These are phyloP conservation scores for Propithecus coquereli DNA, from an alignment of 2,113 vertebrate species.

Conservation along the genomic window DNA sequence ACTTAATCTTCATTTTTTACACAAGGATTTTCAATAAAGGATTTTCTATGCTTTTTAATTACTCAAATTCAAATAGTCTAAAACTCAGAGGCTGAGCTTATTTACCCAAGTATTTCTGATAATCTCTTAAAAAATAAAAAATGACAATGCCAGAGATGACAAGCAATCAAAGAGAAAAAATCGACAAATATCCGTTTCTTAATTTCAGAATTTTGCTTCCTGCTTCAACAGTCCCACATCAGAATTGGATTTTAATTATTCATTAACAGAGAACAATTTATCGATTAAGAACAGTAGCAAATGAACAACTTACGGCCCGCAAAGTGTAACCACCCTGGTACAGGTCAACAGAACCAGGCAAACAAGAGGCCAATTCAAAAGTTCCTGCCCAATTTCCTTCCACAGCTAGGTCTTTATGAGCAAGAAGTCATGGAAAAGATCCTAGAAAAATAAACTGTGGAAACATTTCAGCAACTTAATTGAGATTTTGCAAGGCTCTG, in stretches of 20 bases:
- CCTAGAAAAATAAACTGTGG: constrained; percentile 87
- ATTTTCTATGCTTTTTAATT: neutral
- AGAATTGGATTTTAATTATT: constrained; percentile 53
- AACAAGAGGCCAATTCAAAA: constrained; percentile 82
- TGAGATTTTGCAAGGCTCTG: constrained; percentile 83
- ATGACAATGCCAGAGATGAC: neutral
- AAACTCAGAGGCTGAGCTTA: neutral
- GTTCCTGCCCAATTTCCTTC: constrained; percentile 76
- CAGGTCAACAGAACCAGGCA: constrained; percentile 52
- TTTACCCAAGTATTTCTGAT: neutral
- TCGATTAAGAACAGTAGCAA: neutral
- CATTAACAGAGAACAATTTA: constrained; percentile 47
- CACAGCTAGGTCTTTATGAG: constrained; percentile 80
- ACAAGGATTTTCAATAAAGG: neutral
- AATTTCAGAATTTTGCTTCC: constrained; percentile 30
- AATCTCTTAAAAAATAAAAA: constrained; percentile 20
- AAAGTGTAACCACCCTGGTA: neutral
- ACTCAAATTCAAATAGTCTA: neutral
- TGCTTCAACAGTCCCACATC: neutral
- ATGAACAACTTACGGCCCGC: neutral
- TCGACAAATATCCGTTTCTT: neutral
- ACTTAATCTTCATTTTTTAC: no score
- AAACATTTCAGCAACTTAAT: constrained; percentile 83
- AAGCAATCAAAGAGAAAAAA: constrained; percentile 29
- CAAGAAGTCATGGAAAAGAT: constrained; percentile 83